Conservation (phyloP, 2,888 invertebrate genomes). For the Embidobia sp. region DNA sequence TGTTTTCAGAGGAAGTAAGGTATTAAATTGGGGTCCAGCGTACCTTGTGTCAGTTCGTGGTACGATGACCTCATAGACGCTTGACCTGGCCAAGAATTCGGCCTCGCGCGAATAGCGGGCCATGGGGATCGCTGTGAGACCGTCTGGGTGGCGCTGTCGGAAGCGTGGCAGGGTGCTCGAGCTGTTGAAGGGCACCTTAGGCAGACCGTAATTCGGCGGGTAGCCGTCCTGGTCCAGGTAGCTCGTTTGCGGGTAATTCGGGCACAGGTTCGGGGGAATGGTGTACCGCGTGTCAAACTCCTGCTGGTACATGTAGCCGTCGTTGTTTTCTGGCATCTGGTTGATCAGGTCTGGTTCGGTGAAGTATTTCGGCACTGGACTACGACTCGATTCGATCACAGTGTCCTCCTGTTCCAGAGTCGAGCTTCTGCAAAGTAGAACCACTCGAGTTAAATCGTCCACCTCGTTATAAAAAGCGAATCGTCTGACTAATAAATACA, state of each 20-base stretch:
- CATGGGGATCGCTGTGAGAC: constrained; percentile 83
- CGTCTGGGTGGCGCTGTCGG: constrained; percentile 82
- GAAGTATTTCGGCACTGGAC: constrained; percentile 71
- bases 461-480: too few relatives aligned
- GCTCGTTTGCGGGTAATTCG: constrained; percentile 73
- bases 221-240: constrained; percentile 91
- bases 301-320: constrained; percentile 74
- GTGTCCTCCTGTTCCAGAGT: constrained; percentile 63
- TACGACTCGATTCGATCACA: constrained; percentile 43
- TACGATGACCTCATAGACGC: constrained; percentile 69
- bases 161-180: constrained; percentile 91
- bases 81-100: constrained; percentile 84
- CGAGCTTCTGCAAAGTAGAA: constrained; percentile 53
- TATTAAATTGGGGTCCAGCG: too few relatives aligned
- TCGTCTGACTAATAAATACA: too few relatives aligned
- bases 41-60: constrained; percentile 69
- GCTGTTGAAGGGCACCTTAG: constrained; percentile 85
- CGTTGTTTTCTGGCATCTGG: constrained; percentile 75
- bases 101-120: constrained; percentile 86
- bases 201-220: constrained; percentile 89
- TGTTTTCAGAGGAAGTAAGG: too few relatives aligned
- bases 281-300: constrained; percentile 77
- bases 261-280: constrained; percentile 73
- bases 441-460: too few relatives aligned
- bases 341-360: constrained; percentile 83